Evolutionary conservation across 2,113 vertebrate genomes (phyloP).

Genomic region (Aix galericulata): DNA sequence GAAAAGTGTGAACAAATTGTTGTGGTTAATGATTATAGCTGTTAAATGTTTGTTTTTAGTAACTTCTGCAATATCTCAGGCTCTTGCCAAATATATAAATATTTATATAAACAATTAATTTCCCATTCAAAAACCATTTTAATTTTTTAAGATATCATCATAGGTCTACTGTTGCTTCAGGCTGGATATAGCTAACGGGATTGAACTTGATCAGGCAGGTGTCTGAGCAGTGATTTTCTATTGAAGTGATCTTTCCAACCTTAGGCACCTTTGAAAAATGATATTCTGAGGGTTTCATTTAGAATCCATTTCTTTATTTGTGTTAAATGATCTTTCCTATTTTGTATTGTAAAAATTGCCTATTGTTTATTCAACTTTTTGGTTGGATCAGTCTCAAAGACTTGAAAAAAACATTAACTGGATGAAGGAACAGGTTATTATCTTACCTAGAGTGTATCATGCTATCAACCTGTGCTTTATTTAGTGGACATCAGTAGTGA

Average conservation of each 20-base stretch:
- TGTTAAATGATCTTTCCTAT: not conserved
- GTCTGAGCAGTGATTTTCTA: not conserved
- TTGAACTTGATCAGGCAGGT: not conserved
- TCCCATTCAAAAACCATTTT: not conserved
- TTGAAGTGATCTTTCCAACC: not conserved
- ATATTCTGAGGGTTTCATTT: not conserved
- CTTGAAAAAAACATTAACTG: not conserved
- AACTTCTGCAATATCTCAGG: not conserved
- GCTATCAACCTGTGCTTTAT: not conserved
- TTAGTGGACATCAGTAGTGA: not conserved
- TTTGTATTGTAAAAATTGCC: not conserved
- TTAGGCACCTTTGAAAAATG: not conserved
- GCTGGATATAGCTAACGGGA: accelerated
- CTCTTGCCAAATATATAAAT: not conserved
- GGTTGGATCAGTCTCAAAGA: not conserved
- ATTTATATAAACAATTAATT: not conserved
- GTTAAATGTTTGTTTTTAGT: not conserved
- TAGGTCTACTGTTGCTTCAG: not conserved
- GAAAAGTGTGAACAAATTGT: not conserved
- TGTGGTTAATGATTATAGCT: not conserved
- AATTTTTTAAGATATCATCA: not conserved
- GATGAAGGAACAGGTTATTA: not conserved
- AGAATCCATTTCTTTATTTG: not conserved
- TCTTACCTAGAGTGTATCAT: not conserved
- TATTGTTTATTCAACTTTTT: not conserved